A percentile compares a stretch with the other conserved stretches of the same genome.
Evolutionary conservation across 2,888 invertebrate genomes (phyloP).

Genomic region (Microctonus aethiopoides): DNA sequence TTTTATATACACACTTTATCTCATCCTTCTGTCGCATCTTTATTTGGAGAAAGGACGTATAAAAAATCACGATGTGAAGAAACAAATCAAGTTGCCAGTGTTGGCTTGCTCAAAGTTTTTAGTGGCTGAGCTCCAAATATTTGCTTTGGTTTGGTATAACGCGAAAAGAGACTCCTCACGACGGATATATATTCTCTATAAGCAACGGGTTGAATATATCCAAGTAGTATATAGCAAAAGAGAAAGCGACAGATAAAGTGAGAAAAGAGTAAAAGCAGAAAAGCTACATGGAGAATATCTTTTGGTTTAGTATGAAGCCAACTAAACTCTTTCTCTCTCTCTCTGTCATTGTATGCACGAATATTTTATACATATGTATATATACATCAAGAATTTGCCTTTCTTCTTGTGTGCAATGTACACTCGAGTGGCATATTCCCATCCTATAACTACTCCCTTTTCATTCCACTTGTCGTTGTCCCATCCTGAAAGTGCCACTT

Average conservation of each 20-base stretch:
- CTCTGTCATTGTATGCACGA: not conserved
- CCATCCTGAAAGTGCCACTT: conserved; percentile 13
- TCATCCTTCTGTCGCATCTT: conserved; percentile 22
- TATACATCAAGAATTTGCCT: conserved; percentile 1
- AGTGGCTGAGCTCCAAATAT: conserved; percentile 67
- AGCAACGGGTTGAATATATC: conserved; percentile 20
- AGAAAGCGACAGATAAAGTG: conserved; percentile 16
- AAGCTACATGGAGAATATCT: conserved; percentile 18
- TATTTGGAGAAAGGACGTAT: conserved; percentile 29
- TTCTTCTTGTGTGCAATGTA: conserved; percentile 4
- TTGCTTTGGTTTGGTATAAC: conserved; percentile 56
- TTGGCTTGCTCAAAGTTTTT: conserved; percentile 65
- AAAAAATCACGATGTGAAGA: conserved; percentile 50
- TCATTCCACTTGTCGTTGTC: conserved; percentile 21
- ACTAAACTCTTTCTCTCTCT: conserved; percentile 13
- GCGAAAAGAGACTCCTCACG: conserved; percentile 35
- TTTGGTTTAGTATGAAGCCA: conserved; percentile 10
- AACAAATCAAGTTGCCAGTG: conserved; percentile 64
- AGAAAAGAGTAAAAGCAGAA: conserved; percentile 15
- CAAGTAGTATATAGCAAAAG: not conserved
- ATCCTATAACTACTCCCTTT: conserved; percentile 15
- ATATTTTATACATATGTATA: not conserved
- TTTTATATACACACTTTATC: conserved; percentile 5
- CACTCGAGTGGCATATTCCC: conserved; percentile 22
- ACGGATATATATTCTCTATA: conserved; percentile 50